Base-by-base conservation (phyloP, 2,113 vertebrate species). In the Catagonus wagneri region DNA sequence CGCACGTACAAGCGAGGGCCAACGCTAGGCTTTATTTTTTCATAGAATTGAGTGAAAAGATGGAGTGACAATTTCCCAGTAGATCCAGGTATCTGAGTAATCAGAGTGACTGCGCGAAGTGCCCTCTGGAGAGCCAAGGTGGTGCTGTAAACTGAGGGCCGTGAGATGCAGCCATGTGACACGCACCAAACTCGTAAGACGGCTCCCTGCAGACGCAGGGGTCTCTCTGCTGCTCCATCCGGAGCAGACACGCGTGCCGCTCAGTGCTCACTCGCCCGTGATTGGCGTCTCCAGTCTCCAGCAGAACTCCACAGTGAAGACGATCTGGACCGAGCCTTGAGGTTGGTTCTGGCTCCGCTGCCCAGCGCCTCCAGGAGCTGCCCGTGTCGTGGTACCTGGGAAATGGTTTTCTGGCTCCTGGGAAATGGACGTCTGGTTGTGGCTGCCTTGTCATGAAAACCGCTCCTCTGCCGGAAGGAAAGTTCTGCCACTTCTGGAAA, bases 301-400 rank as follows among this genome's bases (percentile, higher is more conserved):
- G 14, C 25, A 32, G 16, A 78, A 14, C 4, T 14, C 23, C 29
- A 25, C 16, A 0, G 2, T 23, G 2, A 17, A 52, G 61, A 20
- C 19, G 4, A 4, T 1, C 0, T 8, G 25, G 23, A 34, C 14
- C 9, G 0, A 56, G 17, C 8, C 25, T 14, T 10, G 0, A 2
- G 0, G 0, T 39, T 1, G 1, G 1, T 25, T 20, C 15, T 6
- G 8, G 0, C 0, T 25, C 25, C 12, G 3, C 4, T 27, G 27
- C 16, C 4, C 27, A 1, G 25, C 0, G 7, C 34, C 52, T 44
- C 10, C 1, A 1, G 2, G 29, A 25, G 29, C 22, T 36, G 23
- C 15, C 13, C 0, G 25, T 3, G 20, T 15, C 23, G 0, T 0
- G 0, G 14, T 1, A 8, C 29, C 19, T 0, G 7, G 0, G 89